phyloP scores from a whole-genome alignment of 1,140 invertebrate species.

The Chironomus striatipennis region DNA sequence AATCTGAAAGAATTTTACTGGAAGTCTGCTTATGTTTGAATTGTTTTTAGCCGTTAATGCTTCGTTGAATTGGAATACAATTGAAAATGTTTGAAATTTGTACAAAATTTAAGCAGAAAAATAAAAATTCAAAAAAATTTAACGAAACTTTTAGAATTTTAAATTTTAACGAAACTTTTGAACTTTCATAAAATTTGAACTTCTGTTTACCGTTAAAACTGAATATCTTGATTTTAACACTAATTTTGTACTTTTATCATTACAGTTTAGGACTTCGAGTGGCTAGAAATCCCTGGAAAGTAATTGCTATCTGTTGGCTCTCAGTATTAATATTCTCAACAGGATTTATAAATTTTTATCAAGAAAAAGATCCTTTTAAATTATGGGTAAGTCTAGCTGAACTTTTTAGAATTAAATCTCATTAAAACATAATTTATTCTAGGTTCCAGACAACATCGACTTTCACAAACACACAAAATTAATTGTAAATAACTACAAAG shows the following conservation, averaged over 20 bases:
- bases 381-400: conserved; percentile 51
- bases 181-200: too few relatives aligned
- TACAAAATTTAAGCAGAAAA: too few relatives aligned
- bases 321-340: neutral
- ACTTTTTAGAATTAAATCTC: neutral
- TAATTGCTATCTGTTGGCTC: neutral
- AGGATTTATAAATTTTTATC: conserved; percentile 49
- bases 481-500: conserved; percentile 57
- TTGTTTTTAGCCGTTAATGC: too few relatives aligned
- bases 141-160: neutral
- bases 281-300: conserved; percentile 9
- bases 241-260: too few relatives aligned
- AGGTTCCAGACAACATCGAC: conserved; percentile 48
- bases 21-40: too few relatives aligned
- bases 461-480: conserved; percentile 61
- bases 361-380: conserved; percentile 59
- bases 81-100: too few relatives aligned
- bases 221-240: too few relatives aligned
- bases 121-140: too few relatives aligned
- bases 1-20: neutral
- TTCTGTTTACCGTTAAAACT: too few relatives aligned
- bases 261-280: neutral
- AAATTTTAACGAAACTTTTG: too few relatives aligned
- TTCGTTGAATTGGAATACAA: too few relatives aligned
- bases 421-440: neutral